Conservation (phyloP, 2,113 vertebrate genomes). For the Aspiorhynchus laticeps region DNA sequence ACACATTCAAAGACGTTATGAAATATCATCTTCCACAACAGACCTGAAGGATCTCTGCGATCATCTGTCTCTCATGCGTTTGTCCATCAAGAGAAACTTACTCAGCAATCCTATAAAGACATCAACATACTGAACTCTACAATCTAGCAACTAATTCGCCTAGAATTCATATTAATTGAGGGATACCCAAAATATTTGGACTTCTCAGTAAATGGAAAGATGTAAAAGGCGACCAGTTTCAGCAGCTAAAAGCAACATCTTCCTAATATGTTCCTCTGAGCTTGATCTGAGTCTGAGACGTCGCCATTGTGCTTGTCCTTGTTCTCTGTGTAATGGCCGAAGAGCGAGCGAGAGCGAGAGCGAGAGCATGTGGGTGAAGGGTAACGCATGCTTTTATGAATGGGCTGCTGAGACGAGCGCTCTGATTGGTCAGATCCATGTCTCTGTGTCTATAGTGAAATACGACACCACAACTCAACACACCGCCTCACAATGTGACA, state of each 20-base stretch:
- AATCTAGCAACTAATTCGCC: not conserved
- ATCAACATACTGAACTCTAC: not conserved
- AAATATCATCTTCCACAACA: not conserved
- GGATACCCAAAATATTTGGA: not conserved
- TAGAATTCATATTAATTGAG: not conserved
- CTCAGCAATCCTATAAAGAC: not conserved
- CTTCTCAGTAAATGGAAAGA: not conserved
- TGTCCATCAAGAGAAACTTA: not conserved
- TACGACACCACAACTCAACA: not conserved
- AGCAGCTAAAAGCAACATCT: not conserved
- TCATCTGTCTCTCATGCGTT: not conserved
- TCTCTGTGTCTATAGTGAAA: constrained; percentile 16
- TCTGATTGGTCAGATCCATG: constrained; percentile 63
- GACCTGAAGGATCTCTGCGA: not conserved
- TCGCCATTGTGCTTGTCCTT: constrained; percentile 2
- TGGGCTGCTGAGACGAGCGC: constrained; percentile 60
- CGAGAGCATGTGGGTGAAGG: constrained; percentile 42
- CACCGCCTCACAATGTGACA: not conserved
- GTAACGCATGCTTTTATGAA: constrained; percentile 67
- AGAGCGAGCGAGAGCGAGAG: no score
- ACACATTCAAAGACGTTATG: not conserved
- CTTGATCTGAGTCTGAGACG: not conserved
- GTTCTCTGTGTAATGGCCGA: constrained; percentile 19
- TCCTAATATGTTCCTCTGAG: not conserved
- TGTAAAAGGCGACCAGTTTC: not conserved